Evolutionary conservation across 2,888 invertebrate species (phyloP).

Genomic region (Acronicta alni): DNA sequence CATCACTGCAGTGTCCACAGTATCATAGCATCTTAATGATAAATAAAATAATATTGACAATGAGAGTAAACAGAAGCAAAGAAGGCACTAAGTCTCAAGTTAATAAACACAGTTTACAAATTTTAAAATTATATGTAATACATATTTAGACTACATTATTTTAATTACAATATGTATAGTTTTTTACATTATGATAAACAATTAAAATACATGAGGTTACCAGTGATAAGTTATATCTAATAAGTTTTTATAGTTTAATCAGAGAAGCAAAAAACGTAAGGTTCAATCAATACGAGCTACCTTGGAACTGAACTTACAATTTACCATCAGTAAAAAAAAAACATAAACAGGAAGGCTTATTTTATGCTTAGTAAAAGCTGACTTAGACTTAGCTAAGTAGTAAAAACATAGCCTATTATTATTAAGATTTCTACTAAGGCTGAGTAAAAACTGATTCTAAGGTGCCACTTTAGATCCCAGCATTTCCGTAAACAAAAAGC

Average conservation of each 20-base stretch:
- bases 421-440: too few relatives aligned
- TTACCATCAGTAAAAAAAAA: too few relatives aligned
- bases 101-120: neutral
- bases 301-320: too few relatives aligned
- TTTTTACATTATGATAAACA: conserved; percentile 15
- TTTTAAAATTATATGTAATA: neutral
- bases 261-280: too few relatives aligned
- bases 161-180: neutral
- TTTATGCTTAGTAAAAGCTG: too few relatives aligned
- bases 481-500: too few relatives aligned
- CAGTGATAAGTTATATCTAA: conserved; percentile 18
- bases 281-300: too few relatives aligned
- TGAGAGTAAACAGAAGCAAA: neutral
- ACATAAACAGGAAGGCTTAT: too few relatives aligned
- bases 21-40: neutral
- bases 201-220: conserved; percentile 10
- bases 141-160: neutral
- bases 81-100: conserved; percentile 9
- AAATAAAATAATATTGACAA: neutral
- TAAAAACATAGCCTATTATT: too few relatives aligned
- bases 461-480: too few relatives aligned
- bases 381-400: too few relatives aligned
- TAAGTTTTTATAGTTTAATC: neutral
- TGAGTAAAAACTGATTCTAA: too few relatives aligned
- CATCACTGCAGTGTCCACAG: neutral